These are phyloP conservation scores for Phaonia tiefii DNA, from an alignment of 2,888 invertebrate species.

Conservation along the genomic window DNA sequence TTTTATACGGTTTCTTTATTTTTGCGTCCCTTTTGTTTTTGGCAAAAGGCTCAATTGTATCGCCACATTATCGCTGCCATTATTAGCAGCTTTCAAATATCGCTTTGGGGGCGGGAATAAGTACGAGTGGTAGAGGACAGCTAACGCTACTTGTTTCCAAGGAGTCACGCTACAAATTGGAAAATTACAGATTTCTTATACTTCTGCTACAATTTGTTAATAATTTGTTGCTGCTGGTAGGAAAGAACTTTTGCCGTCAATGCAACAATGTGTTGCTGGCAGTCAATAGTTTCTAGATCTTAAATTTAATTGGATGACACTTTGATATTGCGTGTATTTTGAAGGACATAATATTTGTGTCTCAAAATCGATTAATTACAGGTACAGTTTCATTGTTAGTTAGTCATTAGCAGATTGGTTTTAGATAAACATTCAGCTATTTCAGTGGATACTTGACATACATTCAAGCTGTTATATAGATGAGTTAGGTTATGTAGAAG, in stretches of 20 bases:
- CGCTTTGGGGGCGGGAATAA: conserved; percentile 46
- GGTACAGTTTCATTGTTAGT: too few species aligned
- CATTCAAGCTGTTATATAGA: too few species aligned
- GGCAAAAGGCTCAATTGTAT: conserved; percentile 45
- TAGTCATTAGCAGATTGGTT: too few species aligned
- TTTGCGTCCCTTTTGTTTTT: conserved; percentile 25
- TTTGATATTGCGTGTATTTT: not conserved
- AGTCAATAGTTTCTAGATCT: not conserved
- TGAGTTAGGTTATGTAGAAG: too few species aligned
- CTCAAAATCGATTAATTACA: too few species aligned
- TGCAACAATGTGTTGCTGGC: not conserved
- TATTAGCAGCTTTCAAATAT: conserved; percentile 34
- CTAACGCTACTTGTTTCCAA: conserved; percentile 63
- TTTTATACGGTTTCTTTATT: conserved; percentile 11
- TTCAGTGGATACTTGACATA: too few species aligned
- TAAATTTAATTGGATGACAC: not conserved
- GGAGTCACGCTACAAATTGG: conserved; percentile 58
- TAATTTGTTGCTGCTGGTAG: conserved; percentile 38
- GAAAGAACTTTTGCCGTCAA: not conserved
- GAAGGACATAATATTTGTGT: too few species aligned
- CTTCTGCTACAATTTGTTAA: conserved; percentile 24
- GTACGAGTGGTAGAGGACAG: not conserved
- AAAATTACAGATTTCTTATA: conserved; percentile 49
- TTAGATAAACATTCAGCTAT: too few species aligned
- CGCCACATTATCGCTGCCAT: conserved; percentile 61